Evolutionary conservation across 2,797 vertebrate species (phyloP), one percentile per base, ranked within the genome.

Genomic region (Myotis vivesi): DNA sequence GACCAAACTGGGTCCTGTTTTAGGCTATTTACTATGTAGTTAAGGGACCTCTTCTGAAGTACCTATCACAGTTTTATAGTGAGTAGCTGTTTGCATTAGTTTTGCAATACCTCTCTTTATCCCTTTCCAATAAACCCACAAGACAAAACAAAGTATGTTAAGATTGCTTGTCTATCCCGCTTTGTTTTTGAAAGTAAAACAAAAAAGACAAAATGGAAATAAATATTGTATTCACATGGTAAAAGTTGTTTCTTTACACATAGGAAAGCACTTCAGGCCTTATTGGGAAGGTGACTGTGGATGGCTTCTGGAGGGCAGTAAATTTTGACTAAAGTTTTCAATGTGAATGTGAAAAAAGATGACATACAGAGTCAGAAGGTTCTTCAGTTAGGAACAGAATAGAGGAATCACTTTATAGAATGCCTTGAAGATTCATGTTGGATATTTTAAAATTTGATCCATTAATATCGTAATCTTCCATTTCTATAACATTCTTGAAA

Each of bases 301-400:
- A 28, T 82, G 44, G 15, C 20, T 71, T 91, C 57, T 46, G 33
- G 30, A 87, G 81, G 10, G 38, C n/a, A 88, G 17, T 91, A 51
- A 22, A 44, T 80, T 94, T 91, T 84, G 25, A 84, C 51, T 82
- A 22, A 44, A 64, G 68, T 93, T 93, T 91, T 91, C 62, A 90
- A 23, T 82, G 17, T 64, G 19, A 62, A 6, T 38, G 23, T 80
- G 2, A 46, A 64, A 93, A 75, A 22, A 72, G 10, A 22, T 77
- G 46, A 55, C 55, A 22, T 66, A 49, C 33, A 71, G n/a, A 38
- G 25, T 6, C 53, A 91, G 25, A 66, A 62, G 15, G 46, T 75
- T 49, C 8, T 82, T 87, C 19, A 69, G 12, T 12, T 76, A 20
- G 30, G 15, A 86, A 81, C 17, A 85, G 33, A 77, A 68, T 55